Evolutionary conservation across 2,113 vertebrate genomes (phyloP), one percentile per base, ranked within the genome.

Genomic region (Henicopernis longicauda): DNA sequence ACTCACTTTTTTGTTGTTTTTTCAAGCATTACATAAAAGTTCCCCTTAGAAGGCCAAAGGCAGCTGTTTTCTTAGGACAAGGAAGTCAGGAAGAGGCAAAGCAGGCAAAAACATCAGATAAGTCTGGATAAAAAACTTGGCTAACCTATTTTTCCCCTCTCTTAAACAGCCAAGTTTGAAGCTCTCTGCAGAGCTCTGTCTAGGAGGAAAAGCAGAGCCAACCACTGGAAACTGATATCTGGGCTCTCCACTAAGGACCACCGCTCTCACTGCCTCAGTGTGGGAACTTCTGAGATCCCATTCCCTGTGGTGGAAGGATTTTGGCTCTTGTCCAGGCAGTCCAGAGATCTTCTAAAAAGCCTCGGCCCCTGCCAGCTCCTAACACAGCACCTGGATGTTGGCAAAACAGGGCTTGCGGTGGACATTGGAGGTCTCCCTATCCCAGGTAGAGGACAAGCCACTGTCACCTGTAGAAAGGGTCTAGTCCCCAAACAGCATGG

Each of bases 21-120:
- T 78, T 57, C 13, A 84, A 82, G 29, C 38, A 38, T 97, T 90
- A 89, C 82, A 71, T 81, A 86, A 92, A 93, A 80, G 69, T 50
- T 97, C 47, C 59, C 76, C 63, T 82, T n/a, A 15, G 40, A 95
- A 93, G 61, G 88, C 83, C 92, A 95, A 95, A 95, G 83, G 89
- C 83, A 82, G 77, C 52, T 97, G 92, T 96, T 95, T 93, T 87
- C 86, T 87, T 85, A 95, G 86, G 77, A 82, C 57, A 34, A 61
- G 73, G 73, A 93, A 97, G 57, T 92, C 77, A 54, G 92, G 69
- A 87, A 96, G 83, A 96, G 57, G 89, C 92, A 95, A 95, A 86
- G 31, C 83, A 90, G 78, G 58, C 93, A 66, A 92, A 95, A 95
- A 54, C 89, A 76, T 95, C 85, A 94, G 92, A 88, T 94, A 94